A percentile compares a stretch with the other conserved stretches of the same genome.
Conservation (phyloP, 2,888 invertebrate genomes). For the Drosophila gaucha region DNA sequence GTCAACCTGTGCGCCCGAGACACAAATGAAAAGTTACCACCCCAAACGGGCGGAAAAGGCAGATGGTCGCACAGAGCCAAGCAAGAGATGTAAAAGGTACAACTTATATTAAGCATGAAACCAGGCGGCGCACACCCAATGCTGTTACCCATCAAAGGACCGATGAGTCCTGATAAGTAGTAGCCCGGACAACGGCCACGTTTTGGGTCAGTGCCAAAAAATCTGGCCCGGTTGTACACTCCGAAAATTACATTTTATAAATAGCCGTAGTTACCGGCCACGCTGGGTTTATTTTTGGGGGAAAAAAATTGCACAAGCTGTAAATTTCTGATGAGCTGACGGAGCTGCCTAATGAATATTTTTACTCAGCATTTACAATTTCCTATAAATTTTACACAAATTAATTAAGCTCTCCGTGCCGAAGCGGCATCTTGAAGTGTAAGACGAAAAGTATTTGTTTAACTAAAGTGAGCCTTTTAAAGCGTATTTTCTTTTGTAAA, state of each 20-base stretch:
- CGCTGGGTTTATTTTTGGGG: slow-evolving; percentile 44
- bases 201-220: slow-evolving; percentile 72
- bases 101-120: slow-evolving; percentile 60
- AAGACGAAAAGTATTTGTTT: background rate
- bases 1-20: slow-evolving; percentile 64
- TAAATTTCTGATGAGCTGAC: slow-evolving; percentile 70
- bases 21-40: slow-evolving; percentile 72
- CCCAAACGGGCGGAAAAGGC: slow-evolving; percentile 10
- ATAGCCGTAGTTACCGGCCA: slow-evolving; percentile 37
- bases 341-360: slow-evolving; percentile 59
- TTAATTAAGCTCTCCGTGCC: slow-evolving; percentile 53
- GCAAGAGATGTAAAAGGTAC: slow-evolving; percentile 36
- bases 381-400: slow-evolving; percentile 58
- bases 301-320: slow-evolving; percentile 47
- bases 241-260: slow-evolving; percentile 58
- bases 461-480: background rate
- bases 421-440: slow-evolving; percentile 6
- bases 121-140: slow-evolving; percentile 19
- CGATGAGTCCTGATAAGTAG: slow-evolving; percentile 55
- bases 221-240: slow-evolving; percentile 23
- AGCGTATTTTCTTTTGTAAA: too few relatives aligned
- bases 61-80: background rate
- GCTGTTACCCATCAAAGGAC: slow-evolving; percentile 50
- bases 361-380: slow-evolving; percentile 41
- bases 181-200: slow-evolving; percentile 38